phyloP scores from a whole-genome alignment of 2,888 invertebrate genomes.

The Crepidodera aurea region DNA sequence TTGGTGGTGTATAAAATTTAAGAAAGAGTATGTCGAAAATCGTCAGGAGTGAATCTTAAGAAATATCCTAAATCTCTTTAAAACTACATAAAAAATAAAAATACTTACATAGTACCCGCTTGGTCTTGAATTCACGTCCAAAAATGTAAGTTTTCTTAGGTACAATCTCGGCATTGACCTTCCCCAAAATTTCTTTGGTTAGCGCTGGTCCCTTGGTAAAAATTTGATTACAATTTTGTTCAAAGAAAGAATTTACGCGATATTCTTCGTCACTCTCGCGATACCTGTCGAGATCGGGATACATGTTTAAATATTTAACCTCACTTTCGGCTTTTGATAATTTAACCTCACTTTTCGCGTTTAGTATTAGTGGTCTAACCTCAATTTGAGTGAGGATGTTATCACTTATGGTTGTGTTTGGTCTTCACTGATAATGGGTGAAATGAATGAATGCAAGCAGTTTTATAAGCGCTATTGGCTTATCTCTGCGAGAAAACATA shows the following conservation, averaged over 20 bases:
- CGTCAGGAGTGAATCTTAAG: too few species aligned
- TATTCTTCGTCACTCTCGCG: constrained; percentile 15
- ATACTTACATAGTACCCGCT: constrained; percentile 56
- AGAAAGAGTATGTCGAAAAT: too few species aligned
- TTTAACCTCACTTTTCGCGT: not conserved
- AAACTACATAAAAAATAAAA: too few species aligned
- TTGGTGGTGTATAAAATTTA: too few species aligned
- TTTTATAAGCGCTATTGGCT: not conserved
- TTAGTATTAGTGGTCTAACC: too few species aligned
- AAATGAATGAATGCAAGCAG: not conserved
- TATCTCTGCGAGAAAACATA: not conserved
- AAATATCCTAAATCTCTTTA: too few species aligned
- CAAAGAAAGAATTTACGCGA: constrained; percentile 39
- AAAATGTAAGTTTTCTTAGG: constrained; percentile 52
- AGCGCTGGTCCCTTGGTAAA: constrained; percentile 55
- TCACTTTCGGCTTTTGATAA: not conserved
- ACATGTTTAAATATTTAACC: constrained; percentile 16
- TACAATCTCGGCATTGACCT: constrained; percentile 54
- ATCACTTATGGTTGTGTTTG: not conserved
- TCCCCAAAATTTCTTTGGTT: constrained; percentile 56
- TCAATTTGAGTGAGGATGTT: too few species aligned
- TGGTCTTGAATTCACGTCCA: constrained; percentile 54
- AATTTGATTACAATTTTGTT: constrained; percentile 55
- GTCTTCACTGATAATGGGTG: not conserved
- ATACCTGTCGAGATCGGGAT: constrained; percentile 32